Conservation (phyloP, 2,113 vertebrate genomes). For the Lamprotornis superbus region DNA sequence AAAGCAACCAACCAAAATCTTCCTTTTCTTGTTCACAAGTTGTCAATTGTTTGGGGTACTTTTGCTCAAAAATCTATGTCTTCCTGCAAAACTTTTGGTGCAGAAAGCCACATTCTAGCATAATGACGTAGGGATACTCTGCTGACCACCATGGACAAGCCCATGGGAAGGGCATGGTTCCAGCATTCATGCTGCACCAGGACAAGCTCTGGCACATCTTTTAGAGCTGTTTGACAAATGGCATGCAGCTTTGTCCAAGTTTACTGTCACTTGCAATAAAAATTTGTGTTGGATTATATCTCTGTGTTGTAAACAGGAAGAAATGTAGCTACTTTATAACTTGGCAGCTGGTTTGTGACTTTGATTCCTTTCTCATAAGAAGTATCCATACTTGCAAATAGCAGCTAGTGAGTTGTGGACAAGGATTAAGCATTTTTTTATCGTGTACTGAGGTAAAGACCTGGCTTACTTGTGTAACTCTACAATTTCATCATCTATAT, state of each 20-base stretch:
- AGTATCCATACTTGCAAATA: not conserved
- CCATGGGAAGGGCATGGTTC: not conserved
- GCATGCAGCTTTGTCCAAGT: not conserved
- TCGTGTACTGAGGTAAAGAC: not conserved
- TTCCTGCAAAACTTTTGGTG: not conserved
- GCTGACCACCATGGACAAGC: not conserved
- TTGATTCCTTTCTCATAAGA: not conserved
- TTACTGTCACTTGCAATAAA: not conserved
- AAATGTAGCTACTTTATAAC: not conserved
- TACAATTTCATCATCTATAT: not conserved
- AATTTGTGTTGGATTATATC: not conserved
- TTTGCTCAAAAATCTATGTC: not conserved
- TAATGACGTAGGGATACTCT: not conserved
- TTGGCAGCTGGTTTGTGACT: not conserved
- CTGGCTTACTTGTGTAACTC: not conserved
- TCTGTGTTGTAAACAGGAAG: not conserved
- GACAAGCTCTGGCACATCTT: not conserved
- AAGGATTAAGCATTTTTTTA: not conserved
- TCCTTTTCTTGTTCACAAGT: not conserved
- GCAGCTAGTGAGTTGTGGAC: not conserved
- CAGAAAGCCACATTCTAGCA: not conserved
- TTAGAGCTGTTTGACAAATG: not conserved
- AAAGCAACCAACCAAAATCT: not conserved
- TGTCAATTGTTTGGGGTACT: not conserved
- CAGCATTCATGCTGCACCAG: not conserved